These are phyloP conservation scores for Acronicta leporina DNA, from an alignment of 2,888 invertebrate genomes.

Conservation along the genomic window DNA sequence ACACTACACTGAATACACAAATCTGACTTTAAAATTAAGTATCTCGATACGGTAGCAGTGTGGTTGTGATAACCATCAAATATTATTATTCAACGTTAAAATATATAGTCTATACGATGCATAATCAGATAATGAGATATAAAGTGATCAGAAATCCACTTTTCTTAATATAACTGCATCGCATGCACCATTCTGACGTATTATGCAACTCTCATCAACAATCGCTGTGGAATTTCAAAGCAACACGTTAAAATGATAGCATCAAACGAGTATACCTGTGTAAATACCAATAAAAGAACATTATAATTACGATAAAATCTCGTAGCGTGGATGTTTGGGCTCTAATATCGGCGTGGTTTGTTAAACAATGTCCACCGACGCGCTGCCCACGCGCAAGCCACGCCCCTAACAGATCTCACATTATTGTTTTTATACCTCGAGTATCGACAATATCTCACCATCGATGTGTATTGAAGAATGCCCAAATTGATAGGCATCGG, in stretches of 20 bases:
- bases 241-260: conserved; percentile 60
- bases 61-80: conserved; percentile 39
- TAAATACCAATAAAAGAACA: conserved; percentile 86
- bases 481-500: conserved; percentile 65
- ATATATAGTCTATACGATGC: conserved; percentile 12
- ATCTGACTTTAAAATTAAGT: conserved; percentile 48
- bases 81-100: conserved; percentile 41
- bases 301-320: conserved; percentile 87
- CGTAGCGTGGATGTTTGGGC: conserved; percentile 77
- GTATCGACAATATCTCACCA: conserved; percentile 73
- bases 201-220: conserved; percentile 42
- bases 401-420: conserved; percentile 78
- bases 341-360: conserved; percentile 75
- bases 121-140: conserved; percentile 26
- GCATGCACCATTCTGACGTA: conserved; percentile 25
- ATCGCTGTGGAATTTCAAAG: conserved; percentile 44
- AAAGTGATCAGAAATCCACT: conserved; percentile 32
- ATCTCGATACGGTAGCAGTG: conserved; percentile 30
- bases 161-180: conserved; percentile 18
- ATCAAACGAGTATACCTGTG: conserved; percentile 69
- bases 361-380: conserved; percentile 86
- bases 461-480: conserved; percentile 66
- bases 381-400: conserved; percentile 80
- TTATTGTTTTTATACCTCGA: conserved; percentile 70
- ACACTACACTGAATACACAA: conserved; percentile 31